Evolutionary conservation across 1,140 invertebrate genomes (phyloP), one percentile per base, ranked within the genome.

Genomic region (Macrotrachela quadricornifera): DNA sequence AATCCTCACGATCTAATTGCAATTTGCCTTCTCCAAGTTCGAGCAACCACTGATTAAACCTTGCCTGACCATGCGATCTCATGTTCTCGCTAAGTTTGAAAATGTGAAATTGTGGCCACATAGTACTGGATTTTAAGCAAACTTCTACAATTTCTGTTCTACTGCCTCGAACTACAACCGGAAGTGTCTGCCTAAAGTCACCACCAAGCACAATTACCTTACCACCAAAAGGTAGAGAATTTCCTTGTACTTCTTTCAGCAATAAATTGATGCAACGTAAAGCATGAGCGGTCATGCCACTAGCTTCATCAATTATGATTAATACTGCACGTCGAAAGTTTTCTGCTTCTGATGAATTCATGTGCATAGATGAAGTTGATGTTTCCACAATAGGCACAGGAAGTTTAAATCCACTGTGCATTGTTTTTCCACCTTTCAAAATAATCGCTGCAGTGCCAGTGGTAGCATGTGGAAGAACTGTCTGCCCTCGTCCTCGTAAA

Each of bases 371-470:
- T 8, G 46, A 62, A 10, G 38, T 43, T 16, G 56, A 55, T 9
- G 15, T 57, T 44, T 60, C 55, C 36, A 44, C 14, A 12, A 59
- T 12, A 39, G 56, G 57, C n/a, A n/a, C n/a, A n/a, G n/a, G n/a
- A n/a, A n/a, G n/a, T n/a, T n/a, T n/a, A n/a, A n/a, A n/a, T n/a
- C n/a, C n/a, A n/a, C n/a, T n/a, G n/a, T n/a, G n/a, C n/a, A n/a
- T n/a, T n/a, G 57, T 63, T 46, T 54, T 11, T 0, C 61, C 65
- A 41, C 56, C 58, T 15, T 42, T 11, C 10, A 62, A 46, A 37
- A 65, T 46, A 42, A 47, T 56, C 36, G 65, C 61, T 17, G 65
- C 61, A 47, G 64, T 61, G 21, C 63, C 63, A 48, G 61, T 61
- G 12, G 55, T 56, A 9, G 60, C 60, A 11, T 49, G 55, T 43